A percentile compares a stretch with the other conserved stretches of the same genome.
These are phyloP conservation scores for Pampus argenteus DNA, from an alignment of 2,797 vertebrate genomes.

Conservation along the genomic window DNA sequence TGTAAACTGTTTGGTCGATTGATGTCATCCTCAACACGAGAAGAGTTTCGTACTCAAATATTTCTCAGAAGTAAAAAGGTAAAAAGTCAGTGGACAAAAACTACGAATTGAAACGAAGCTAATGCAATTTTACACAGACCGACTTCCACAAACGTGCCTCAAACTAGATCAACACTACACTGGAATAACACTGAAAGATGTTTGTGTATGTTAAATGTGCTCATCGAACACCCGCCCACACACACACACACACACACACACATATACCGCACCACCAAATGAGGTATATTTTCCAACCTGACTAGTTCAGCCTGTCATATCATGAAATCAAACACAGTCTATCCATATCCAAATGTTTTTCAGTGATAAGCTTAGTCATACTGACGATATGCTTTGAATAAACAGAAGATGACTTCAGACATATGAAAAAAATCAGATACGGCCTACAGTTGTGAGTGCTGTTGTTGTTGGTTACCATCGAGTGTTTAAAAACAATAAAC, in stretches of 20 bases:
- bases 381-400: conserved; percentile 25
- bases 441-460: neutral
- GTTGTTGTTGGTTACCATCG: conserved; percentile 1
- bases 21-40: neutral
- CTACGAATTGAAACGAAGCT: neutral
- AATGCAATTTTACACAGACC: too few relatives aligned
- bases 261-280: conserved; percentile 23
- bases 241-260: too few relatives aligned
- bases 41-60: neutral
- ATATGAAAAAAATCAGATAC: conserved; percentile 1
- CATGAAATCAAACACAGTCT: conserved; percentile 29
- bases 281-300: conserved; percentile 22
- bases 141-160: neutral
- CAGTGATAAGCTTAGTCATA: conserved; percentile 21
- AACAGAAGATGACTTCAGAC: conserved; percentile 15
- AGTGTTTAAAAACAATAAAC: neutral
- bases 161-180: conserved; percentile 15
- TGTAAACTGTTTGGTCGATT: neutral
- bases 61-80: neutral
- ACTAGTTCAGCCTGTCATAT: conserved; percentile 16
- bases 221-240: conserved; percentile 39
- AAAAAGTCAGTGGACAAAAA: neutral
- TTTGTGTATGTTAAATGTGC: conserved; percentile 13
- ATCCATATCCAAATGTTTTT: conserved; percentile 37
- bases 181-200: neutral